Evolutionary conservation across 2,888 invertebrate genomes (phyloP).

Genomic region (Halictus ligatus): DNA sequence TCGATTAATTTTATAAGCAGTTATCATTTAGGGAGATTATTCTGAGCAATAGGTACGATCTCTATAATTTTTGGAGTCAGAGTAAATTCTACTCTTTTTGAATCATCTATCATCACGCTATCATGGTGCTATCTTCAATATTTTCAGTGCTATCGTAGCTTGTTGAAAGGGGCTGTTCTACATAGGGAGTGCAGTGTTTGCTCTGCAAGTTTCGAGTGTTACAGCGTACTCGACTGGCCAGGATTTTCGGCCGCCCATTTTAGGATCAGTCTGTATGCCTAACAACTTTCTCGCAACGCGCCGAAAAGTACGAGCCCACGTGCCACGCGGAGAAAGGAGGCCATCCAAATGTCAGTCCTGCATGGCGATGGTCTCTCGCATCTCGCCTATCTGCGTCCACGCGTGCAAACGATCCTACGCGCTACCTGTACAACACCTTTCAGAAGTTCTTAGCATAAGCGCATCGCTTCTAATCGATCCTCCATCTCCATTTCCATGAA

Average conservation of each 20-base stretch:
- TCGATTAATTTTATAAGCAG: too few species aligned
- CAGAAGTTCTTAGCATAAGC: neutral
- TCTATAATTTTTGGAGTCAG: too few species aligned
- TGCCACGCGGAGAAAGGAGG: conserved; percentile 72
- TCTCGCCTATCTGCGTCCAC: conserved; percentile 38
- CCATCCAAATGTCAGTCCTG: conserved; percentile 73
- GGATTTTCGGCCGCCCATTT: conserved; percentile 35
- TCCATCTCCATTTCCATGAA: neutral
- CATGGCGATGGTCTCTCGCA: conserved; percentile 52
- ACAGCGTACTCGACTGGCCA: neutral
- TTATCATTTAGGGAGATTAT: too few species aligned
- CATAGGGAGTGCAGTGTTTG: neutral
- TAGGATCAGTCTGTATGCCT: conserved; percentile 53
- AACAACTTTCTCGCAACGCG: conserved; percentile 68
- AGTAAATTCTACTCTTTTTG: neutral
- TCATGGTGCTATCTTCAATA: neutral
- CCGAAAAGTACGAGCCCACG: conserved; percentile 71
- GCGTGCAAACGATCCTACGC: neutral
- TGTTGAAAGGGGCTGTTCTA: neutral
- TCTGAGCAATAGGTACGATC: too few species aligned
- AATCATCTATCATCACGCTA: neutral
- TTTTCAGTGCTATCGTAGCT: neutral
- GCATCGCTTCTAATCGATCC: neutral
- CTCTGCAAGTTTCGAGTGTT: neutral
- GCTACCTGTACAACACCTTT: neutral